phyloP scores from a whole-genome alignment of 2,113 vertebrate species.

The Kryptolebias marmoratus region DNA sequence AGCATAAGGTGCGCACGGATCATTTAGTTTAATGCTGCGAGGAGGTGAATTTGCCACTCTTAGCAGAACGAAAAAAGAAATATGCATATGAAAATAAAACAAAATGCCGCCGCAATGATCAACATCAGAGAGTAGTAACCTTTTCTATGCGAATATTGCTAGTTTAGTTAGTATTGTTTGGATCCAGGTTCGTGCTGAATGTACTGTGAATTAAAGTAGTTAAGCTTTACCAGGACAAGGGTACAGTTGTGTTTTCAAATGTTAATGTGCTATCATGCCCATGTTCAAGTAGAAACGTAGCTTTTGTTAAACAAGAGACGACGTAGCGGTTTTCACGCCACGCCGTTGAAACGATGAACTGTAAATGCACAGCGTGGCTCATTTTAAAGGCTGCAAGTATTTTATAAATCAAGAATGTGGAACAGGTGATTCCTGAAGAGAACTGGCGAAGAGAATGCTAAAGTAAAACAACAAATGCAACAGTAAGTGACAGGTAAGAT shows the following conservation, averaged over 20 bases:
- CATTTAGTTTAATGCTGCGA: conserved; percentile 43
- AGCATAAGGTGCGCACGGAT: conserved; percentile 52
- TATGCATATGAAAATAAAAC: conserved; percentile 58
- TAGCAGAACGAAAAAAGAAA: conserved; percentile 59
- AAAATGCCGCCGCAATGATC: conserved; percentile 21
- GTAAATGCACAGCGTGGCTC: background rate
- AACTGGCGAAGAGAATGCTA: too few species aligned
- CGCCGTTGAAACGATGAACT: too few species aligned
- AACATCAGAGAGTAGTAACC: conserved; percentile 7
- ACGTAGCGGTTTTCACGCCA: background rate
- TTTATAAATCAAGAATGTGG: background rate
- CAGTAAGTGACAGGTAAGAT: too few species aligned
- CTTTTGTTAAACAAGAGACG: background rate
- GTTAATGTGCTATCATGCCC: background rate
- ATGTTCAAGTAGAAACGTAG: too few species aligned
- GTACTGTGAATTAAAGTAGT: background rate
- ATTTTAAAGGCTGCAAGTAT: background rate
- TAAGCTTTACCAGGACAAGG: background rate
- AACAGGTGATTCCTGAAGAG: background rate
- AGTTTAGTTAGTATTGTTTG: conserved; percentile 1
- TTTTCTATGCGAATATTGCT: background rate
- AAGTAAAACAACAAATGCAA: too few species aligned
- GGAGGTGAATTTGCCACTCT: conserved; percentile 54
- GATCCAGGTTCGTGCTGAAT: background rate
- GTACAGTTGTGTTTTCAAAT: background rate